Evolutionary conservation across 2,888 invertebrate genomes (phyloP), one percentile per base, ranked within the genome.

Genomic region (Acanthosepion pharaonis): DNA sequence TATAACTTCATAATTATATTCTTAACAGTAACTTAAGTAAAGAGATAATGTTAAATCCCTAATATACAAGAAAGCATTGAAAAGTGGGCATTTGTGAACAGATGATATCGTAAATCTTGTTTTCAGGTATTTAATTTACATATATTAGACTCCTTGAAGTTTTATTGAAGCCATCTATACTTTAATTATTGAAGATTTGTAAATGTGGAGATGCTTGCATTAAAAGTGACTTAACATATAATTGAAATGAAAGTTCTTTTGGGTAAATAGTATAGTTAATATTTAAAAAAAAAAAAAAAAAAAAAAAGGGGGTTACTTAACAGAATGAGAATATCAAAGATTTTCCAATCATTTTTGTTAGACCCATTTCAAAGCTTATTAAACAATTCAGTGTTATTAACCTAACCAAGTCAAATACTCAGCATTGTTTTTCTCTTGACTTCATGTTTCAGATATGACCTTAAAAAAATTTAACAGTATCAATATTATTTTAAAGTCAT

Each of bases 311-410:
- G 6, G 20, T 59, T 59, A 59, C 23, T 23, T 20, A 59, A 59
- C 59, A 59, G 59, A 59, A 59, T 3, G 20, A 23, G 23, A 23
- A 59, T 20, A 23, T 78, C 78, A 78, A 33, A 78, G 78, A n/a
- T 78, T 9, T 78, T 78, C 78, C 33, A 78, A 78, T 78, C n/a
- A 78, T 78, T 78, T 78, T 78, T 78, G 78, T 78, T 78, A 78
- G 78, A 78, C 78, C 78, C 78, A 78, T 78, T 78, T 78, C 78
- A 78, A 78, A 78, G 78, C 78, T 78, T n/a, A 78, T 78, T 78
- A 78, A 78, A 78, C 78, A 78, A 78, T 78, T n/a, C n/a, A 78
- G n/a, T n/a, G n/a, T 78, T 78, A 33, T 78, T 78, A 78, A 33
- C n/a, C n/a, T n/a, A 78, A 78, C 33, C n/a, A 78, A 78, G 9